phyloP scores from a whole-genome alignment of 2,113 vertebrate genomes.

The Semnornis frantzii region DNA sequence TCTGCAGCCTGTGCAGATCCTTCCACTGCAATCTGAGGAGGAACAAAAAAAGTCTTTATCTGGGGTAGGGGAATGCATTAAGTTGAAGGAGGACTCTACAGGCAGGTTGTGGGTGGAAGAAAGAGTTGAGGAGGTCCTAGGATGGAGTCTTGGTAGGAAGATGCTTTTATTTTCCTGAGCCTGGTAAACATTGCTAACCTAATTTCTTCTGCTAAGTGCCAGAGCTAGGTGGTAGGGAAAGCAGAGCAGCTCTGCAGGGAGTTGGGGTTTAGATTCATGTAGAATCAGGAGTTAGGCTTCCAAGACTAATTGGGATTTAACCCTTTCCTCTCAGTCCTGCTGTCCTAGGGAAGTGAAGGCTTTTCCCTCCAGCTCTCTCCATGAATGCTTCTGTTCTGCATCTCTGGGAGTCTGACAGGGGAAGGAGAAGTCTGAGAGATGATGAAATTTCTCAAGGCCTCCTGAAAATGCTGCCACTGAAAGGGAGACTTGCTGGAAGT shows the following conservation, averaged over 20 bases:
- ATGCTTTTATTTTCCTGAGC: neutral
- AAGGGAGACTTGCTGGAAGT: neutral
- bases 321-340: neutral
- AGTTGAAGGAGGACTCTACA: neutral
- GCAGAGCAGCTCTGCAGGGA: neutral
- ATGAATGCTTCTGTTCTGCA: neutral
- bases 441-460: neutral
- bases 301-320: neutral
- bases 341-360: accelerated
- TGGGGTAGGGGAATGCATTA: too few species aligned
- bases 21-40: neutral
- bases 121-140: neutral
- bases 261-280: neutral
- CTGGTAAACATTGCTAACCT: neutral
- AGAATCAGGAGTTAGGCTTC: neutral
- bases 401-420: neutral
- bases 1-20: too few species aligned
- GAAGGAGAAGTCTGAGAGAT: neutral
- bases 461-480: neutral
- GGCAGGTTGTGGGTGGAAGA: neutral
- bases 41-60: neutral
- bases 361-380: neutral
- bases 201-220: neutral
- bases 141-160: neutral
- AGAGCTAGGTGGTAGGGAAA: neutral